A percentile compares a stretch with the other conserved stretches of the same genome.
Evolutionary conservation across 2,797 vertebrate species (phyloP).

Genomic region (Choloepus didactylus): DNA sequence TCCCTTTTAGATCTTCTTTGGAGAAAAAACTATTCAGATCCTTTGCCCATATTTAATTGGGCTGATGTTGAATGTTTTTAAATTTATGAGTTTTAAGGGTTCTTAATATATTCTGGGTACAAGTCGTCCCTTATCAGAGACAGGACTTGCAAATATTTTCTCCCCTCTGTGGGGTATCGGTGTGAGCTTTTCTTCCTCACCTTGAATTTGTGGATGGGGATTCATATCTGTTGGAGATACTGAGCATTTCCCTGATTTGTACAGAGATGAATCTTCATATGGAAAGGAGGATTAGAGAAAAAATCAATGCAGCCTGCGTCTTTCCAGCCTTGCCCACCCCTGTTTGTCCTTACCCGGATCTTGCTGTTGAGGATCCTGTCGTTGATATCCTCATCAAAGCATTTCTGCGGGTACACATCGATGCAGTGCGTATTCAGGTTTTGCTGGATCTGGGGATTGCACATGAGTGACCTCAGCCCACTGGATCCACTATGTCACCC

Average conservation of each 20-base stretch:
- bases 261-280: background rate
- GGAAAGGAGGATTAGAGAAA: background rate
- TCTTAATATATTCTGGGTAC: conserved; percentile 5
- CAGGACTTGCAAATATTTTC: background rate
- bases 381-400: conserved; percentile 93
- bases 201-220: background rate
- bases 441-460: conserved; percentile 92
- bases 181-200: background rate
- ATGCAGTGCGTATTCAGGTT: conserved; percentile 93
- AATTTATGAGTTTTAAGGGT: background rate
- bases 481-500: background rate
- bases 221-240: background rate
- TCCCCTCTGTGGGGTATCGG: background rate
- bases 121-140: background rate
- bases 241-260: background rate
- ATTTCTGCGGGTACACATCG: conserved; percentile 94
- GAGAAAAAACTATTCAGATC: background rate
- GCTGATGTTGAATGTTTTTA: background rate
- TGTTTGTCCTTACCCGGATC: conserved; percentile 91
- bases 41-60: background rate
- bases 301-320: background rate
- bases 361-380: conserved; percentile 93
- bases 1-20: background rate
- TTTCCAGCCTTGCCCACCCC: background rate
- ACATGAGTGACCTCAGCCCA: background rate